Conservation (phyloP, 2,888 invertebrate genomes). For the Leucophenga montana region DNA sequence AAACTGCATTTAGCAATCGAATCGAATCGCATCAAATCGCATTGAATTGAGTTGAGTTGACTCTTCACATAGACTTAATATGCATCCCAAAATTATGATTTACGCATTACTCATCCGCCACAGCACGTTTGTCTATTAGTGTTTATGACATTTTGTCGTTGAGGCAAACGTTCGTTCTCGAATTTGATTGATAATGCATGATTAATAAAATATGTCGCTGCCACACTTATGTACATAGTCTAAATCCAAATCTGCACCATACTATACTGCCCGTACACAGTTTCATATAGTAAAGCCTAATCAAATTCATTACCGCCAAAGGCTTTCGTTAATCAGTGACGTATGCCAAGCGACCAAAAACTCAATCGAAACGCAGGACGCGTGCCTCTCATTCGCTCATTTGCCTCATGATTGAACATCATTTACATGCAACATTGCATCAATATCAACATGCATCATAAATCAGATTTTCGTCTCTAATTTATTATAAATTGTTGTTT, state of each 20-base stretch:
- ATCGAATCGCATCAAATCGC: background rate
- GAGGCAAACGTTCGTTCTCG: constrained; percentile 48
- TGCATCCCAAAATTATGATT: constrained; percentile 55
- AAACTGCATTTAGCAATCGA: background rate
- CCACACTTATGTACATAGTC: background rate
- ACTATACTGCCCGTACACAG: no score
- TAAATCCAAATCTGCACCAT: no score
- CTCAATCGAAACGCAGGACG: background rate
- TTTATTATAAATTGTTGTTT: constrained; percentile 60
- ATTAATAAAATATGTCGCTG: constrained; percentile 64
- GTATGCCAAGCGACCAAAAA: constrained; percentile 2
- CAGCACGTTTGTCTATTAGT: constrained; percentile 25
- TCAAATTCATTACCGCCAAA: constrained; percentile 28
- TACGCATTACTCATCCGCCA: constrained; percentile 62
- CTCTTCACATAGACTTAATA: no score
- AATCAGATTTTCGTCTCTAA: constrained; percentile 55
- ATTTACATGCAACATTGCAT: constrained; percentile 26
- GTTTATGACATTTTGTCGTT: constrained; percentile 43
- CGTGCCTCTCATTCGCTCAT: background rate
- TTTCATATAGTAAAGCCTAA: constrained; percentile 3
- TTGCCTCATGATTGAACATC: background rate
- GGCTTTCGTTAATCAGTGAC: constrained; percentile 18
- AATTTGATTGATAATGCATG: constrained; percentile 64
- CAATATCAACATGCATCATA: constrained; percentile 41
- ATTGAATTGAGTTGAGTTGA: no score